These are phyloP conservation scores for Cyprinella venusta DNA, from an alignment of 2,797 vertebrate genomes.

Conservation along the genomic window DNA sequence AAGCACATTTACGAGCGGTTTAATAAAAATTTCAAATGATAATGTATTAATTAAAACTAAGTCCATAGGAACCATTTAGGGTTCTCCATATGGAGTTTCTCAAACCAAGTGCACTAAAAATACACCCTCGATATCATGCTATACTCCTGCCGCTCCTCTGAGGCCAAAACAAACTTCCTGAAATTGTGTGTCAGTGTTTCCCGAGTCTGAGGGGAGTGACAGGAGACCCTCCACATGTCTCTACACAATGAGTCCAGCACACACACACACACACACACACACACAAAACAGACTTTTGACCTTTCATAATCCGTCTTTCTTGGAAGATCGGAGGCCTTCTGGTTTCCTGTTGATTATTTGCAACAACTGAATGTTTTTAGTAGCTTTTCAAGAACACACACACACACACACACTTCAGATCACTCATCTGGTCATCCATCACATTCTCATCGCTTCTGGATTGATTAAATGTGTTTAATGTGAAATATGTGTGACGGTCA, in stretches of 20 bases:
- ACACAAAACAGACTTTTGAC: background rate
- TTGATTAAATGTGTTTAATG: conserved; percentile 27
- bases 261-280: conserved; percentile 22
- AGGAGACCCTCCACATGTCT: conserved; percentile 49
- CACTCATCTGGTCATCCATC: background rate
- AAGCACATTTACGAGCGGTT: too few species aligned
- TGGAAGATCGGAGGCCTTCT: background rate
- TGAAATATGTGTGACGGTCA: conserved; percentile 43
- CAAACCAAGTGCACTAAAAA: conserved; percentile 69
- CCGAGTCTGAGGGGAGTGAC: conserved; percentile 66
- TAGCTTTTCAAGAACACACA: background rate
- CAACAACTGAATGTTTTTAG: background rate
- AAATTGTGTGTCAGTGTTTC: conserved; percentile 79
- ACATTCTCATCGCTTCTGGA: background rate
- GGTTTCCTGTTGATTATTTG: background rate
- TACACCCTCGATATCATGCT: conserved; percentile 66
- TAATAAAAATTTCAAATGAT: background rate
- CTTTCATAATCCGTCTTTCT: conserved; percentile 1
- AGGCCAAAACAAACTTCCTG: conserved; percentile 81
- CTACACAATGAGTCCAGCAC: conserved; percentile 19
- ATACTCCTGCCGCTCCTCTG: conserved; percentile 64
- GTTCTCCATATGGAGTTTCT: background rate
- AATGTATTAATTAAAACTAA: background rate
- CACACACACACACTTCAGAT: background rate
- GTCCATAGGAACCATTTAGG: background rate